Conservation (phyloP, 2,113 vertebrate genomes). For the Nyctibius bracteatus region DNA sequence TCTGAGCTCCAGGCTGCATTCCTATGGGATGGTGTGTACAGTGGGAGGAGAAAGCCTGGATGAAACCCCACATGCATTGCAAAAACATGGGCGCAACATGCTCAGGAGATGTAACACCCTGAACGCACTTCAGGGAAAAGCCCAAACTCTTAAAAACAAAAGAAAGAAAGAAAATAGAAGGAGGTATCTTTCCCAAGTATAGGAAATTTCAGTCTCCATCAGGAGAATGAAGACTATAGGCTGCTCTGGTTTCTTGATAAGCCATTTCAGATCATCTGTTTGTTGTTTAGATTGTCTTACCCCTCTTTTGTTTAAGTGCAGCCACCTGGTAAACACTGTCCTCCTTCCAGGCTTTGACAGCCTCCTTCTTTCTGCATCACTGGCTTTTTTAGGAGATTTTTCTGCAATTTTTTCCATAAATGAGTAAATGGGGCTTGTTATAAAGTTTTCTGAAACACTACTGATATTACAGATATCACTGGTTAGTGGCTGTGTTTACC, state of each 20-base stretch:
- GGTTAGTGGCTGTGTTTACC: neutral
- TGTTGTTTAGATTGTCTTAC: neutral
- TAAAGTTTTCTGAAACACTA: neutral
- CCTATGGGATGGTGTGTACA: rapidly evolving
- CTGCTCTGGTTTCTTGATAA: neutral
- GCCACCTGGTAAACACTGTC: neutral
- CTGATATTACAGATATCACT: neutral
- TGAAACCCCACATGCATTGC: neutral
- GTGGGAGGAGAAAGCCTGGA: neutral
- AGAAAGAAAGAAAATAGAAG: rapidly evolving
- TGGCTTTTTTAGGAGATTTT: neutral
- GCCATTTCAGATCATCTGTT: neutral
- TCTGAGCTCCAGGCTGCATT: neutral
- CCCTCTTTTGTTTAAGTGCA: neutral
- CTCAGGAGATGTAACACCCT: neutral
- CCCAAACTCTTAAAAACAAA: neutral
- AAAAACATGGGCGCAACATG: neutral
- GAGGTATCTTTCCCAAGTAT: neutral
- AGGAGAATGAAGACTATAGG: neutral
- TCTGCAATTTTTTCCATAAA: neutral
- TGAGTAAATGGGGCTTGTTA: neutral
- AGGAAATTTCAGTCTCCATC: neutral
- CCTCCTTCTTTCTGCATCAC: neutral
- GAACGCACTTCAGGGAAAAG: neutral
- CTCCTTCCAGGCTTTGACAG: neutral